Conservation (phyloP, 2,113 vertebrate genomes). For the Hippocampus comes region DNA sequence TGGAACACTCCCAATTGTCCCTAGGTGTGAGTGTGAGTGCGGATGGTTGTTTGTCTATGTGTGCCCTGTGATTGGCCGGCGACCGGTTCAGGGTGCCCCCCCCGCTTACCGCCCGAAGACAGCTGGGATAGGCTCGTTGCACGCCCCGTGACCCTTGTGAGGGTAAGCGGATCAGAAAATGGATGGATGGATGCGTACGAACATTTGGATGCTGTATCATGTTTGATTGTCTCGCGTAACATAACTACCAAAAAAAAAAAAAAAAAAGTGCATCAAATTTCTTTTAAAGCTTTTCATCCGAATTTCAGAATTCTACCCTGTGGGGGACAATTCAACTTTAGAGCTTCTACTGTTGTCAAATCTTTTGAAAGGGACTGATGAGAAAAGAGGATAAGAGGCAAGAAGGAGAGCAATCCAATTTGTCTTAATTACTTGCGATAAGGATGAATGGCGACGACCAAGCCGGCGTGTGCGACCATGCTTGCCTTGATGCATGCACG, state of each 20-base stretch:
- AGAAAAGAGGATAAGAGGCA: constrained; percentile 4
- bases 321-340: background rate
- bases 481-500: constrained; percentile 15
- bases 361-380: constrained; percentile 18
- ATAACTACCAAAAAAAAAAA: constrained; percentile 1
- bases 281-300: background rate
- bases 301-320: background rate
- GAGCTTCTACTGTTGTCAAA: background rate
- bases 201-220: too few species aligned
- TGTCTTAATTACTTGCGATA: constrained; percentile 52
- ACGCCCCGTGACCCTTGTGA: too few species aligned
- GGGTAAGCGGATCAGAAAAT: too few species aligned
- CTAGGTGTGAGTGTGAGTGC: too few species aligned
- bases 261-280: background rate
- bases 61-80: too few species aligned
- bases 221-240: too few species aligned
- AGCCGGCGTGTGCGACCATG: background rate
- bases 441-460: constrained; percentile 31
- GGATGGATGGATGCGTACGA: too few species aligned
- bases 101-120: too few species aligned
- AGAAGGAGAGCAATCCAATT: constrained; percentile 34
- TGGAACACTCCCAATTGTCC: too few species aligned
- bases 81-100: too few species aligned
- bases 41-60: too few species aligned
- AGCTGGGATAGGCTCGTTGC: too few species aligned